Percentiles rank a stretch among this genome's conserved stretches.
phyloP scores from a whole-genome alignment of 2,797 vertebrate genomes.

The Menidia menidia region DNA sequence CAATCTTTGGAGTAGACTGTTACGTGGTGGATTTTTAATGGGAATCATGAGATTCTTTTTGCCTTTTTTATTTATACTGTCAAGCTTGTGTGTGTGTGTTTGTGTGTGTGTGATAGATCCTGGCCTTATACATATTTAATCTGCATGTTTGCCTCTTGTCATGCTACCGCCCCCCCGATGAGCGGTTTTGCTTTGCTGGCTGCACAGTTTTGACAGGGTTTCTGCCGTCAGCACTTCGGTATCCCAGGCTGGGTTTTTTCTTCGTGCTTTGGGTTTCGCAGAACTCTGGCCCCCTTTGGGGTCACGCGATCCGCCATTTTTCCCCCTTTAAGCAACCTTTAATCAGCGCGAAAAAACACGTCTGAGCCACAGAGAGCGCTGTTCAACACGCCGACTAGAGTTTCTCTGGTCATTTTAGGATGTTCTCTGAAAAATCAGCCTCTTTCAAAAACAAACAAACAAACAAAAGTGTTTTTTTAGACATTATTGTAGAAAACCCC shows the following conservation, averaged over 20 bases:
- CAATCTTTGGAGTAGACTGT: slow-evolving; percentile 19
- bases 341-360: too few species aligned
- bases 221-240: slow-evolving; percentile 44
- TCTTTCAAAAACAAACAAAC: too few species aligned
- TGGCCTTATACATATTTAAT: slow-evolving; percentile 72
- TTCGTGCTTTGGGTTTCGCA: neutral
- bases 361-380: too few species aligned
- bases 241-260: slow-evolving; percentile 12
- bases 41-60: slow-evolving; percentile 25
- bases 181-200: slow-evolving; percentile 63
- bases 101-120: slow-evolving; percentile 24
- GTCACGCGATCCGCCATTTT: too few species aligned
- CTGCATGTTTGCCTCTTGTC: slow-evolving; percentile 63
- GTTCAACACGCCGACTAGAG: too few species aligned
- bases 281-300: too few species aligned
- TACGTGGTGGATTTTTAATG: slow-evolving; percentile 35
- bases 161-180: slow-evolving; percentile 46
- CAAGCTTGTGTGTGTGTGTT: neutral
- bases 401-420: too few species aligned
- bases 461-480: too few species aligned
- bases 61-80: slow-evolving; percentile 21
- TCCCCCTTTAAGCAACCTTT: too few species aligned
- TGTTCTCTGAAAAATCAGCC: too few species aligned
- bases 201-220: slow-evolving; percentile 54
- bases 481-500: slow-evolving; percentile 8